Base-by-base conservation (phyloP, 2,113 vertebrate species). In the Proterorhinus semilunaris region DNA sequence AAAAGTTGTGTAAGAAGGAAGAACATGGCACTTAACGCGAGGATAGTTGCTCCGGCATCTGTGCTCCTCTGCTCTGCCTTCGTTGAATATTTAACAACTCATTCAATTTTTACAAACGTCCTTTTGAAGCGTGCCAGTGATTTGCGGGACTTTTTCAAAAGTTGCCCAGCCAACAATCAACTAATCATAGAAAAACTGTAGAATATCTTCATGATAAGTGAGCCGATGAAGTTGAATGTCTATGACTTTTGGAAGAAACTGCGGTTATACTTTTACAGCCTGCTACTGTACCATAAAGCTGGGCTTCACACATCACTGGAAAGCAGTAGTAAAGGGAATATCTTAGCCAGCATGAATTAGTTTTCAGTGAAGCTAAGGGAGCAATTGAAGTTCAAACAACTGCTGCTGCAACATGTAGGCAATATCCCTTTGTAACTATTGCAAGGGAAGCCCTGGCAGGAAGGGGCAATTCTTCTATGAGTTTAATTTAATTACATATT, bases 351-450 rank as follows among this genome's bases (percentile, higher is more conserved):
- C 55, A 65, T 13, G 54, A 82, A 83, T 81, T 71, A 79, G 78
- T 82, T 83, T 80, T 77, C 80, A 79, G 45, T 70, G 78, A 82
- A 83, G 80, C 61, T 69, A 66, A 74, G 82, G 72, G 77, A 84
- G 77, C 78, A 74, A 75, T 80, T 81, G 51, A 75, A 83, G 80
- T 86, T 83, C 76, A 82, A 80, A 82, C 77, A 85, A 66, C 65
- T 69, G 81, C 82, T 73, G 83, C 87, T 87, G 86, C 86, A 86
- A 90, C 86, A 88, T 80, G 82, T 78, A 79, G 71, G 84, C 80
- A 85, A 84, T 82, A 79, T 63, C 17, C 63, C 52, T 69, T 49
- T 72, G 61, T 49, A 78, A 16, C 44, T 46, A 15, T 71, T 63
- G 69, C 57, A 76, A 61, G 59, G 42, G 10, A 36, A 10, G 54